Conservation (phyloP, 2,113 vertebrate species). For the Prunella himalayana region DNA sequence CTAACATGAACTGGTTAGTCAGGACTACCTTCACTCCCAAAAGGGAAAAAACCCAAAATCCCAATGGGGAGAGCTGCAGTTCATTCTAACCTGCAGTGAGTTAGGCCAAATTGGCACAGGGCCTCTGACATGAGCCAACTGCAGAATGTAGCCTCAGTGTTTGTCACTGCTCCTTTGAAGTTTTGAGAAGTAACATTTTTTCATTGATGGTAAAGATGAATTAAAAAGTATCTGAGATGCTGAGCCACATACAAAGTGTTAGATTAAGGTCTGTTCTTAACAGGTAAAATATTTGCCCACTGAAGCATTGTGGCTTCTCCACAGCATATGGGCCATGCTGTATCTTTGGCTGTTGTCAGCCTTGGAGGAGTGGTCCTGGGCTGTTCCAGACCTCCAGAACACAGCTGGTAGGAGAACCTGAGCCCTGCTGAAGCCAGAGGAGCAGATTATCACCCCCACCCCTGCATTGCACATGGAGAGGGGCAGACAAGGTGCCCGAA, state of each 20-base stretch:
- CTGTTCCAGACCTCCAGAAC: not conserved
- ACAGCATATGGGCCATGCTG: rapidly evolving
- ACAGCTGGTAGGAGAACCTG: not conserved
- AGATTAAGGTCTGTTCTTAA: not conserved
- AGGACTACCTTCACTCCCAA: not conserved
- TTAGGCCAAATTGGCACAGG: not conserved
- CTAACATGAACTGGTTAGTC: conserved; percentile 40
- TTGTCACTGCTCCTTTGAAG: not conserved
- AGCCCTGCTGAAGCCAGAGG: not conserved
- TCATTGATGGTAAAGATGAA: not conserved
- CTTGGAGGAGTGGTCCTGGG: not conserved
- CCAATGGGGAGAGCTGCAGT: not conserved
- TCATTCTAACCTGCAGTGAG: not conserved
- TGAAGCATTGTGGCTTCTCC: not conserved
- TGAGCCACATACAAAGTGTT: not conserved
- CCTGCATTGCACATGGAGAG: not conserved
- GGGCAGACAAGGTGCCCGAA: not conserved
- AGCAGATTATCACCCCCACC: not conserved
- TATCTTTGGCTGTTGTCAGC: not conserved
- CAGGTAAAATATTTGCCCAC: not conserved
- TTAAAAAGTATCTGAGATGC: not conserved
- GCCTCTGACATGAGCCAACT: not conserved
- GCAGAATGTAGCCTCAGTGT: not conserved
- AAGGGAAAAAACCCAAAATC: not conserved
- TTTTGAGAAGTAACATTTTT: not conserved